Percentiles rank a stretch among this genome's conserved stretches.
Conservation (phyloP, 2,888 invertebrate species). For the Nebria brevicollis region DNA sequence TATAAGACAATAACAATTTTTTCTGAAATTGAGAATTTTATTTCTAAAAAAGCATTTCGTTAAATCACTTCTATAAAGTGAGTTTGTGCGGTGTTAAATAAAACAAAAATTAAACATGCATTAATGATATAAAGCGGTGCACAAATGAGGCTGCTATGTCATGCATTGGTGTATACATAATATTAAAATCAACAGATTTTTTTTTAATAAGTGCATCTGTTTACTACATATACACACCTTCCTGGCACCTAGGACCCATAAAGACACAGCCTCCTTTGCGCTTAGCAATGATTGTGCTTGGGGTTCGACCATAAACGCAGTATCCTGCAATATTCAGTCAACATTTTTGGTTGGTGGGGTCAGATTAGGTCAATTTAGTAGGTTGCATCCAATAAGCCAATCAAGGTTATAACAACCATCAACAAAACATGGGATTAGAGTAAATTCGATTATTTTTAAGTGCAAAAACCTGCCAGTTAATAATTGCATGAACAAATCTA, state of each 20-base stretch:
- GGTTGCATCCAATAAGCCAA: not conserved
- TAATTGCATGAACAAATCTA: not conserved
- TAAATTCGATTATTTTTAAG: too few species aligned
- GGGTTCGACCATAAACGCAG: slow-evolving; percentile 40
- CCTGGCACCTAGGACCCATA: slow-evolving; percentile 93
- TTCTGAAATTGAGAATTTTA: not conserved
- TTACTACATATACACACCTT: slow-evolving; percentile 74
- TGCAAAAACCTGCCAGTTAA: not conserved
- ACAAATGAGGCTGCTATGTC: slow-evolving; percentile 51
- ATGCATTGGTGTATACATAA: slow-evolving; percentile 41
- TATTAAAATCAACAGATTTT: not conserved
- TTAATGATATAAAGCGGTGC: slow-evolving; percentile 47
- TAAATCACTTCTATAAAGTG: not conserved
- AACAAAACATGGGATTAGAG: too few species aligned
- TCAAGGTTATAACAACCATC: not conserved
- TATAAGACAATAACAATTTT: too few species aligned
- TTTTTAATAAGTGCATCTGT: slow-evolving; percentile 7
- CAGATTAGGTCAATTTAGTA: not conserved
- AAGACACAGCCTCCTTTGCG: slow-evolving; percentile 93
- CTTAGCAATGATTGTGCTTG: slow-evolving; percentile 81
- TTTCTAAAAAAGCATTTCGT: not conserved
- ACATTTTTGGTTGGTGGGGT: slow-evolving; percentile 1
- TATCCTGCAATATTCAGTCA: slow-evolving; percentile 37
- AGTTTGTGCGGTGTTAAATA: not conserved
- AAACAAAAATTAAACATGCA: slow-evolving; percentile 4